A percentile compares a stretch with the other conserved stretches of the same genome.
Conservation (phyloP, 2,888 invertebrate genomes). For the Rhamphomyia laevipes region DNA sequence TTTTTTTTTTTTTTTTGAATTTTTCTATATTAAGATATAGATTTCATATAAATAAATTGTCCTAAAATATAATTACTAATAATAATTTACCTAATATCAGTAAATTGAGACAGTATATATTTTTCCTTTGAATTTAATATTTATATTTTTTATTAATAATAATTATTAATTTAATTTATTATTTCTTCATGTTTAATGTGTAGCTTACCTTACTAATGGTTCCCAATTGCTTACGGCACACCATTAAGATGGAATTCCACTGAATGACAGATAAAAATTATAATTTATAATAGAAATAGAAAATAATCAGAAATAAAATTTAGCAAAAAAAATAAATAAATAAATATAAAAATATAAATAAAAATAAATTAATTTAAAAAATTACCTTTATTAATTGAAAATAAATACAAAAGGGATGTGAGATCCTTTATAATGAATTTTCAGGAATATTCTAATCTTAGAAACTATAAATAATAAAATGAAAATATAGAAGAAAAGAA, state of each 20-base stretch:
- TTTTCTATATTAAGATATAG: no score
- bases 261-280: constrained; percentile 2
- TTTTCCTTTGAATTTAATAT: no score
- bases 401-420: neutral
- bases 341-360: neutral
- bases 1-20: no score
- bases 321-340: neutral
- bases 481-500: constrained; percentile 8
- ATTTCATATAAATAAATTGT: no score
- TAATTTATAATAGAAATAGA: neutral
- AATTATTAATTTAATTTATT: no score
- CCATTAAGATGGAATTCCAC: constrained; percentile 32
- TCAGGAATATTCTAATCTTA: constrained; percentile 9
- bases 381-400: constrained; percentile 8
- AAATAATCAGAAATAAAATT: neutral
- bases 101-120: no score
- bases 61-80: no score
- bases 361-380: constrained; percentile 8
- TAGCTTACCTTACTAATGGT: constrained; percentile 41
- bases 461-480: constrained; percentile 5
- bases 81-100: no score
- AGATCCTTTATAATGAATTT: constrained; percentile 1
- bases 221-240: constrained; percentile 39
- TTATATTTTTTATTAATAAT: no score
- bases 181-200: constrained; percentile 34